A percentile compares a stretch with the other conserved stretches of the same genome.
Conservation (phyloP, 1,140 invertebrate species). For the Stenopsyche tienmushanensis region DNA sequence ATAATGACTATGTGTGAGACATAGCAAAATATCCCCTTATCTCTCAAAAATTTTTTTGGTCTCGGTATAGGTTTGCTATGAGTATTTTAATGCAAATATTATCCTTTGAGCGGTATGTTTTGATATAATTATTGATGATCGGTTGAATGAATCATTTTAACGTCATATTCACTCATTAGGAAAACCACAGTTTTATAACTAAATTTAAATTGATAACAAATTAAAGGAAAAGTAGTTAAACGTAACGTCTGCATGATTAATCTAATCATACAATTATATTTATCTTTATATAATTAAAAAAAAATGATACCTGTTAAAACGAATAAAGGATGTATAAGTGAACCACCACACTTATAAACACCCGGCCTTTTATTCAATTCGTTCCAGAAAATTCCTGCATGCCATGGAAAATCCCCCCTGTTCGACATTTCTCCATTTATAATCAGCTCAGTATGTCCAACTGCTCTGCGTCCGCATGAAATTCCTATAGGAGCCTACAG, state of each 20-base stretch:
- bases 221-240: no score
- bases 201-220: no score
- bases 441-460: conserved; percentile 21
- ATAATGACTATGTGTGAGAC: no score
- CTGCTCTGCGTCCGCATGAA: conserved; percentile 24
- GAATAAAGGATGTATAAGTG: conserved; percentile 17
- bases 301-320: conserved; percentile 34
- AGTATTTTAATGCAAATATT: no score
- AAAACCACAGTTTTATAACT: no score
- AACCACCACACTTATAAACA: conserved; percentile 31
- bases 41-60: no score
- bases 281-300: background rate
- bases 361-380: background rate
- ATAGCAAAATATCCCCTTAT: no score
- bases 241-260: background rate
- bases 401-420: conserved; percentile 38
- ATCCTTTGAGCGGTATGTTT: no score
- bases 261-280: background rate
- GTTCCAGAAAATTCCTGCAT: conserved; percentile 26
- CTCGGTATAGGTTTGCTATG: no score
- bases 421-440: conserved; percentile 6
- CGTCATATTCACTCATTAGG: conserved; percentile 2
- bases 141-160: no score
- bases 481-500: conserved; percentile 24
- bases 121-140: no score